Evolutionary conservation across 2,113 vertebrate species (phyloP).

Genomic region (Xenopus borealis): DNA sequence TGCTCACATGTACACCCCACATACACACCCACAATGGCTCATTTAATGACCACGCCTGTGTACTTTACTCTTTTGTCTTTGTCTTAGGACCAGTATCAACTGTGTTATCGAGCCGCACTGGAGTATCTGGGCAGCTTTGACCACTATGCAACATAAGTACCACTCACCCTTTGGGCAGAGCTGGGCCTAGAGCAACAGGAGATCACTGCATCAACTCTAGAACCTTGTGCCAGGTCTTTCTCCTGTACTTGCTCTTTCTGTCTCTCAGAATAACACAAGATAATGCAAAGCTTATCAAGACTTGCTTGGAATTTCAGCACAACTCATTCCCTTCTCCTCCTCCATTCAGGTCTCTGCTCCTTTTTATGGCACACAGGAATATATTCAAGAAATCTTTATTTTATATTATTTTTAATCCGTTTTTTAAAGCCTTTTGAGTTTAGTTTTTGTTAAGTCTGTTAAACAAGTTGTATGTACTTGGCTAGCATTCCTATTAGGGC

Average conservation of each 20-base stretch:
- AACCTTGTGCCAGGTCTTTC: slow-evolving; percentile 13
- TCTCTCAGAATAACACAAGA: slow-evolving; percentile 12
- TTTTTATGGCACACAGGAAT: slow-evolving; percentile 28
- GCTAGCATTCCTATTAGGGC: background rate
- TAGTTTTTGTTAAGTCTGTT: slow-evolving; percentile 5
- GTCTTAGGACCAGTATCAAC: slow-evolving; percentile 94
- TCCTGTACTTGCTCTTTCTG: slow-evolving; percentile 14
- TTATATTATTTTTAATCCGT: slow-evolving; percentile 38
- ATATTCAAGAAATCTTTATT: background rate
- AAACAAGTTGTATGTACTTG: background rate
- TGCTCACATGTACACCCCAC: too few relatives aligned
- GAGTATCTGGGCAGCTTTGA: slow-evolving; percentile 98
- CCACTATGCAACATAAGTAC: slow-evolving; percentile 97
- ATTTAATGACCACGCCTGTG: too few relatives aligned
- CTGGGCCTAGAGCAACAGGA: slow-evolving; percentile 23
- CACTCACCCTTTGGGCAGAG: slow-evolving; percentile 48
- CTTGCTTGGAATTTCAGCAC: slow-evolving; percentile 45
- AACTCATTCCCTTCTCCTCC: slow-evolving; percentile 32
- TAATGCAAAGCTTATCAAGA: slow-evolving; percentile 36
- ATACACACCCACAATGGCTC: background rate
- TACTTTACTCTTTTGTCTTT: background rate
- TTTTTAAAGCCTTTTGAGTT: slow-evolving; percentile 20
- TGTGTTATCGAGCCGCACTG: slow-evolving; percentile 94
- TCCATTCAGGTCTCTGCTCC: slow-evolving; percentile 37
- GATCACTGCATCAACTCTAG: slow-evolving; percentile 15